Percentiles rank a stretch among this genome's conserved stretches.
phyloP scores from a whole-genome alignment of 1,140 invertebrate species.

The Diachasmimorpha longicaudata region DNA sequence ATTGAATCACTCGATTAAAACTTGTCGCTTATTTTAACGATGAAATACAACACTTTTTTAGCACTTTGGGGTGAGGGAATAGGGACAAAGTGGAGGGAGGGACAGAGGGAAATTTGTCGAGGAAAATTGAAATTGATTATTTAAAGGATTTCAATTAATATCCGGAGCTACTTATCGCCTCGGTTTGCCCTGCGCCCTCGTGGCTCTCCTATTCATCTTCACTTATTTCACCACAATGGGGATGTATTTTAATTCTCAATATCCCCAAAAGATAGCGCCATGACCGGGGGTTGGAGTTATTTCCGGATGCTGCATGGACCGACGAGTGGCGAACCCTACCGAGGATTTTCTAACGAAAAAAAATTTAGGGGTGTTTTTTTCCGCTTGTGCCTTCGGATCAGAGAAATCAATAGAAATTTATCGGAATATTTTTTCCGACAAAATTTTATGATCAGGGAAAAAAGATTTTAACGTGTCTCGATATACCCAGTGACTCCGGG shows the following conservation, averaged over 20 bases:
- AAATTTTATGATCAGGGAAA: no score
- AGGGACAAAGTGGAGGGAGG: background rate
- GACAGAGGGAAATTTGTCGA: background rate
- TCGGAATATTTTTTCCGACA: no score
- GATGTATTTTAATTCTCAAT: slow-evolving; percentile 14
- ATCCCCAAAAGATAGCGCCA: slow-evolving; percentile 21
- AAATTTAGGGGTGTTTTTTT: background rate
- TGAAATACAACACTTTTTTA: background rate
- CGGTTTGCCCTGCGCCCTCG: slow-evolving; percentile 29
- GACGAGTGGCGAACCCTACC: slow-evolving; percentile 51
- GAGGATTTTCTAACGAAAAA: slow-evolving; percentile 28
- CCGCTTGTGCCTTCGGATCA: no score
- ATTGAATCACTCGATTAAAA: background rate
- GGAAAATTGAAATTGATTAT: background rate
- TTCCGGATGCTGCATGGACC: slow-evolving; percentile 41
- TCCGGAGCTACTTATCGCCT: background rate
- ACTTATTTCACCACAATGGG: slow-evolving; percentile 2
- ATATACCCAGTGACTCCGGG: no score
- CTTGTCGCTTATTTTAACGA: background rate
- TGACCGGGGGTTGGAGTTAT: background rate
- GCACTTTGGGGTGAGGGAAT: background rate
- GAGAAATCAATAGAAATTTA: no score
- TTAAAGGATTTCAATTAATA: slow-evolving; percentile 6
- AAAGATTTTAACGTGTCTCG: no score
- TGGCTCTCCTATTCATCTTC: slow-evolving; percentile 11